Evolutionary conservation across 2,888 invertebrate species (phyloP).

Genomic region (Pristionchus japonicus): DNA sequence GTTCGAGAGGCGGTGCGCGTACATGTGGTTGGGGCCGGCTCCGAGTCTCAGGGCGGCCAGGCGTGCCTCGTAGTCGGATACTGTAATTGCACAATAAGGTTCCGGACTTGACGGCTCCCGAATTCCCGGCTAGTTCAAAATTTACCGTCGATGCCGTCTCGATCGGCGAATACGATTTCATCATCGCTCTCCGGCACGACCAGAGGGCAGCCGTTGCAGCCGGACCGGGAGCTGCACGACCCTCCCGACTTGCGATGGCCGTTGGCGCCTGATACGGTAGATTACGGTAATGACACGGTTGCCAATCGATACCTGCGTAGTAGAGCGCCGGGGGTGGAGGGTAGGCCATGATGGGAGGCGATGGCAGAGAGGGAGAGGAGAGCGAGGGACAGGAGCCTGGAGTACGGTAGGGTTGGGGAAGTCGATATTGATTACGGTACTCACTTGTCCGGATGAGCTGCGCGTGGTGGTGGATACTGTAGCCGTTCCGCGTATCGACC

Average conservation of each 20-base stretch:
- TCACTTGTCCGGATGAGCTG: conserved; percentile 25
- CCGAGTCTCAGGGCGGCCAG: conserved; percentile 19
- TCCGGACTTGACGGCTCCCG: not conserved
- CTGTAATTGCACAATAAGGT: not conserved
- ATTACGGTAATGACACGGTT: not conserved
- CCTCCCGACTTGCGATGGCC: conserved; percentile 24
- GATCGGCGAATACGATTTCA: conserved; percentile 51
- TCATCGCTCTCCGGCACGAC: conserved; percentile 60
- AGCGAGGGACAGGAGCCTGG: conserved; percentile 37
- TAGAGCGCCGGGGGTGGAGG: not conserved
- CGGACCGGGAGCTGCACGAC: not conserved
- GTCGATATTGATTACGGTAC: not conserved
- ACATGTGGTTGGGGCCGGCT: not conserved
- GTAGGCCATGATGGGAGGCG: not conserved
- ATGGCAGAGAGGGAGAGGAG: not conserved
- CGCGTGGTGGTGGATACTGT: conserved; percentile 6
- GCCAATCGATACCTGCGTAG: not conserved
- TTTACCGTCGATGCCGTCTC: not conserved
- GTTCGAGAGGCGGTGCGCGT: conserved; percentile 42
- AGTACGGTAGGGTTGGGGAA: not conserved
- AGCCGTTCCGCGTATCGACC: not conserved
- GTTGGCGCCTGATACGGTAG: not conserved
- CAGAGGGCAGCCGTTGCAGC: conserved; percentile 50
- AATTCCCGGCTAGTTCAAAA: not conserved
- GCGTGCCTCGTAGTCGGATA: conserved; percentile 32